phyloP scores from a whole-genome alignment of 30 jellyfish, hydroid and myxozoan genomes.

The Mastigias papua region DNA sequence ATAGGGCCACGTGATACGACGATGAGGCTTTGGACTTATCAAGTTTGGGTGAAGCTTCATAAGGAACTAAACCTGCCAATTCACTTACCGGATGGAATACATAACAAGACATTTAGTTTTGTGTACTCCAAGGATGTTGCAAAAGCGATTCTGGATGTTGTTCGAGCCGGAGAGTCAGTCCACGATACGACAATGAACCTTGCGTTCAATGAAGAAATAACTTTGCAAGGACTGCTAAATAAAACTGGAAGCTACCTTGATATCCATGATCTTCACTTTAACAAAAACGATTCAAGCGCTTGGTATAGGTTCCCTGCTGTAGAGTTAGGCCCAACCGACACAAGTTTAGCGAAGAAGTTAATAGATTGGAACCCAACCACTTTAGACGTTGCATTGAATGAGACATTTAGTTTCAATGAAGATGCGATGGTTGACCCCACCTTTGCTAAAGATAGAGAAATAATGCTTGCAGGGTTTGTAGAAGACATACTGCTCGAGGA shows the following conservation, averaged over 20 bases:
- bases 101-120: conserved; percentile 80
- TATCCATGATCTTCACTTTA: conserved; percentile 25
- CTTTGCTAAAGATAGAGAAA: conserved; percentile 84
- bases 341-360: conserved; percentile 53
- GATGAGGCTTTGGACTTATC: conserved; percentile 92
- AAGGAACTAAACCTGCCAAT: conserved; percentile 69
- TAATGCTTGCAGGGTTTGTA: conserved; percentile 84
- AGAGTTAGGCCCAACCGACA: conserved; percentile 85
- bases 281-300: conserved; percentile 77
- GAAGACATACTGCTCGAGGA: conserved; percentile 85
- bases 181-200: conserved; percentile 79
- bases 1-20: conserved; percentile 95
- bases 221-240: conserved; percentile 51
- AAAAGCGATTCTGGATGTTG: conserved; percentile 46
- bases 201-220: conserved; percentile 80
- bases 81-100: conserved; percentile 81
- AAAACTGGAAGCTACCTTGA: conserved; percentile 54
- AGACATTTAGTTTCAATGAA: conserved; percentile 83
- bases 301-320: conserved; percentile 89
- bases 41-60: conserved; percentile 86
- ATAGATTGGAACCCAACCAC: conserved; percentile 78
- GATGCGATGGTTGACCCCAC: conserved; percentile 86
- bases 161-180: conserved; percentile 48
- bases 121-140: conserved; percentile 93
- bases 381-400: conserved; percentile 72